Conservation (phyloP, 2,797 vertebrate species). For the Petrocephalus sullivani region DNA sequence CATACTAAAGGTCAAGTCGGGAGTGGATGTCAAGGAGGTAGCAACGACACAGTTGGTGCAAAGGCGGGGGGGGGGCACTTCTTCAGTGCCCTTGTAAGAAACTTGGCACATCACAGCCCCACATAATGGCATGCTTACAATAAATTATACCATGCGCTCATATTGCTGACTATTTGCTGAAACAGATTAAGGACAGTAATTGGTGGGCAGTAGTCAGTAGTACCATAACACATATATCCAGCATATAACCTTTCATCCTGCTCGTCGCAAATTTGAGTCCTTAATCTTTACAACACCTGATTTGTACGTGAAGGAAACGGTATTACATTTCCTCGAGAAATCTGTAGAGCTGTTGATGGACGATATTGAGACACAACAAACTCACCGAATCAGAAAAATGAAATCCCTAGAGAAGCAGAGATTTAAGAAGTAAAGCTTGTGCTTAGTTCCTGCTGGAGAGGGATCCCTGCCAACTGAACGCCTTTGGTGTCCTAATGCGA, state of each 20-base stretch:
- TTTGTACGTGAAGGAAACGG: neutral
- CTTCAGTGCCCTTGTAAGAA: neutral
- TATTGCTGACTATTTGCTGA: neutral
- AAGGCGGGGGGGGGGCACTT: neutral
- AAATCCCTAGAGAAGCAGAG: neutral
- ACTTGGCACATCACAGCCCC: neutral
- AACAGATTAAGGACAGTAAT: neutral
- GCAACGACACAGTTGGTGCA: neutral
- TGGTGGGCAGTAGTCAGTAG: neutral
- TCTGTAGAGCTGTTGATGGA: neutral
- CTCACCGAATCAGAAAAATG: neutral
- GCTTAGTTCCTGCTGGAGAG: neutral
- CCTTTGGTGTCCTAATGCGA: slow-evolving; percentile 6
- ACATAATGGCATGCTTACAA: neutral
- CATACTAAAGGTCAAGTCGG: neutral
- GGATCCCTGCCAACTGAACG: neutral
- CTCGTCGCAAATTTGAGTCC: neutral
- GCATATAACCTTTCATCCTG: neutral
- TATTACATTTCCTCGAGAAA: neutral
- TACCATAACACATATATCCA: neutral
- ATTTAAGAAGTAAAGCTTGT: neutral
- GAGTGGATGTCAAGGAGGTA: neutral
- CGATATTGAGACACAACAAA: neutral
- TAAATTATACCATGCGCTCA: neutral
- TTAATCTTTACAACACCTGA: neutral